These are phyloP conservation scores for Drosophila pandora DNA, from an alignment of 1,140 invertebrate genomes.

Conservation along the genomic window DNA sequence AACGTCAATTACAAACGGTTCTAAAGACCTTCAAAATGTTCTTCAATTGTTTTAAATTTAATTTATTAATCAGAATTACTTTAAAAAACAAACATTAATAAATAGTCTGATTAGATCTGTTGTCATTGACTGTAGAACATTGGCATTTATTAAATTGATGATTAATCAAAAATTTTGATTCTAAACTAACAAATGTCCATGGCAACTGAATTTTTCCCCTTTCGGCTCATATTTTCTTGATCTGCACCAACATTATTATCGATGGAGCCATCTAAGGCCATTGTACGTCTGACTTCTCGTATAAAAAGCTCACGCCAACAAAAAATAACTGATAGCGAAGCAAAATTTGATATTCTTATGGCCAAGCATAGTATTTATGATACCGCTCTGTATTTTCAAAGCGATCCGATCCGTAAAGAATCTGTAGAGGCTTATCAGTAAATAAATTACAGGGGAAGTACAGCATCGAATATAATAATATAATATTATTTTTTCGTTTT, in stretches of 20 bases:
- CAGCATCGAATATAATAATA: neutral
- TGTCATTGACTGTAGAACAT: too few relatives aligned
- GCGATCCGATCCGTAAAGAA: neutral
- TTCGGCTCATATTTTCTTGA: conserved; percentile 18
- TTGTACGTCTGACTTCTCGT: neutral
- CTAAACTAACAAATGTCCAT: conserved; percentile 2
- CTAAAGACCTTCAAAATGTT: too few relatives aligned
- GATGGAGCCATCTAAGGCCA: conserved; percentile 32
- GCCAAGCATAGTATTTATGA: neutral
- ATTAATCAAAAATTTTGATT: too few relatives aligned
- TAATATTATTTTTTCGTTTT: neutral
- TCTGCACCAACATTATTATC: conserved; percentile 24
- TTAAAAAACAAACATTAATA: neutral
- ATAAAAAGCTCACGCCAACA: neutral
- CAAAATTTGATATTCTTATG: neutral
- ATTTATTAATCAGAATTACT: too few relatives aligned
- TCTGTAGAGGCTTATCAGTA: too few relatives aligned
- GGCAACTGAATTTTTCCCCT: neutral
- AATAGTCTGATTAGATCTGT: too few relatives aligned
- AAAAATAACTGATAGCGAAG: conserved; percentile 16
- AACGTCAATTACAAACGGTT: too few relatives aligned
- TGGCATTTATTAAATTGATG: too few relatives aligned
- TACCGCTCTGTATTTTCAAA: neutral
- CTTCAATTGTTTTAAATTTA: too few relatives aligned
- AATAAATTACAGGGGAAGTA: too few relatives aligned